Conservation (phyloP, 2,797 vertebrate genomes). For the Sebastes nivosus region DNA sequence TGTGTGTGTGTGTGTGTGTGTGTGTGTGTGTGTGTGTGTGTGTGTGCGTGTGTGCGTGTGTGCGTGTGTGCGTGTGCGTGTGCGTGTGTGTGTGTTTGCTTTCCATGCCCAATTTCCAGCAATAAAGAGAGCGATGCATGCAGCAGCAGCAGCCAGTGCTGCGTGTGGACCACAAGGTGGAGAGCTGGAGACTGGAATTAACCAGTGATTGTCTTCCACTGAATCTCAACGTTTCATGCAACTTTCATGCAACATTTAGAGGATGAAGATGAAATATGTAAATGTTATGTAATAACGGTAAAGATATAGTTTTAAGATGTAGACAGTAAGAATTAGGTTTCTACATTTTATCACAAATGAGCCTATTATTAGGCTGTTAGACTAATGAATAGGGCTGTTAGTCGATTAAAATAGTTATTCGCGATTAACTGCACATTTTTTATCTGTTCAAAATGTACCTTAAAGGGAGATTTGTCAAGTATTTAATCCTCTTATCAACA, state of each 20-base stretch:
- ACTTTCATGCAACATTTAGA: slow-evolving; percentile 5
- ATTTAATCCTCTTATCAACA: too few species aligned
- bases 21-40: too few species aligned
- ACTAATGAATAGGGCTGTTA: too few species aligned
- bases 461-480: too few species aligned
- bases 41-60: neutral
- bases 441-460: too few species aligned
- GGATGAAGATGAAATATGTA: neutral
- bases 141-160: slow-evolving; percentile 60
- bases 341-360: neutral
- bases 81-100: slow-evolving; percentile 55
- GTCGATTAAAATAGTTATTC: too few species aligned
- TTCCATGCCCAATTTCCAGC: slow-evolving; percentile 80
- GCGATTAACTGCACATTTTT: too few species aligned
- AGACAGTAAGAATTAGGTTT: neutral
- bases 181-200: slow-evolving; percentile 72
- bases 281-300: neutral
- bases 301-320: neutral
- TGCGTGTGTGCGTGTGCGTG: slow-evolving; percentile 26
- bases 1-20: neutral
- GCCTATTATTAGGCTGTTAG: neutral
- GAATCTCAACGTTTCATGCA: slow-evolving; percentile 4
- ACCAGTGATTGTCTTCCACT: neutral
- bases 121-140: slow-evolving; percentile 61
- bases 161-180: slow-evolving; percentile 82